Percentiles rank a stretch among this genome's conserved stretches.
These are phyloP conservation scores for Neogobius melanostomus DNA, from an alignment of 2,113 vertebrate species.

Conservation along the genomic window DNA sequence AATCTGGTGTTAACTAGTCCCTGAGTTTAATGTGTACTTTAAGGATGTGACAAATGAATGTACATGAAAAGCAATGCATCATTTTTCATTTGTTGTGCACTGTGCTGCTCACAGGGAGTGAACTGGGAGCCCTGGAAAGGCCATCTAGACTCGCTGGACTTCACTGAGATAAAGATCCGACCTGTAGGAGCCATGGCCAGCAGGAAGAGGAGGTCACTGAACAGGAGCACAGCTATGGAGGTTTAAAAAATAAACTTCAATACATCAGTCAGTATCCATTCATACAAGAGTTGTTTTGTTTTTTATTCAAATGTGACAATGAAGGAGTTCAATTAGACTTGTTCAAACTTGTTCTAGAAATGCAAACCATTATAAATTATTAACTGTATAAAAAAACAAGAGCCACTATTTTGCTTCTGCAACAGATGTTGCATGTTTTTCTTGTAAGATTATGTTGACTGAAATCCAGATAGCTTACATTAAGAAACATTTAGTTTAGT, in stretches of 20 bases:
- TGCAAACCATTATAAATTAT: not conserved
- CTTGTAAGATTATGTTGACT: not conserved
- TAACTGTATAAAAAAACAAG: not conserved
- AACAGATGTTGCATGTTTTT: not conserved
- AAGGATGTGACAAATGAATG: too few relatives aligned
- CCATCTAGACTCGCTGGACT: constrained; percentile 86
- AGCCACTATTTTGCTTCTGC: constrained; percentile 5
- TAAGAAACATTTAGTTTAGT: not conserved
- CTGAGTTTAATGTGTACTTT: too few relatives aligned
- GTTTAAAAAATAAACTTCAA: constrained; percentile 15
- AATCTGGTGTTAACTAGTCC: too few relatives aligned
- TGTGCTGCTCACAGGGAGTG: constrained; percentile 73
- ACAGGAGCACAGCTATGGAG: constrained; percentile 19
- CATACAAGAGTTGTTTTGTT: constrained; percentile 25
- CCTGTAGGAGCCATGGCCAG: constrained; percentile 61
- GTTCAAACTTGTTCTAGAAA: constrained; percentile 5
- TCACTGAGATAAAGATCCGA: constrained; percentile 85
- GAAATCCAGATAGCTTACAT: not conserved
- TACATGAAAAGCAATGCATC: too few relatives aligned
- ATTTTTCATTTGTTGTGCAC: constrained; percentile 5
- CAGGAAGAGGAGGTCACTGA: constrained; percentile 75
- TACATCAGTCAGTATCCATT: constrained; percentile 4
- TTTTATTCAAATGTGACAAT: constrained; percentile 30
- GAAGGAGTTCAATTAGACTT: not conserved
- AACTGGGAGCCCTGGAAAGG: constrained; percentile 94